phyloP scores from a whole-genome alignment of 1,140 invertebrate genomes.

The Venturia canescens region DNA sequence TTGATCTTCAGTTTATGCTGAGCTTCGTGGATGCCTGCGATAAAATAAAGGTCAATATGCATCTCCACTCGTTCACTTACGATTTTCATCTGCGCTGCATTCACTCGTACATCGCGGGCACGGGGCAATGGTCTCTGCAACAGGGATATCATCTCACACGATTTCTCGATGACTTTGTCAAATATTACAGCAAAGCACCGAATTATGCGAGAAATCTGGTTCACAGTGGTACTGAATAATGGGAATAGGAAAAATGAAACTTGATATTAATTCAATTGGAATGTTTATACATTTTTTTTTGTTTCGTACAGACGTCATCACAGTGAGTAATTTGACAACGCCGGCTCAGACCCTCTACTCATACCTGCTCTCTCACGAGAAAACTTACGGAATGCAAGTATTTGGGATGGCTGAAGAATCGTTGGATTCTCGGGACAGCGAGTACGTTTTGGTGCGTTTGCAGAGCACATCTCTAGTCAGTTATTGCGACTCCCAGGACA shows the following conservation, averaged over 20 bases:
- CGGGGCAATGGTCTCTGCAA: conserved; percentile 79
- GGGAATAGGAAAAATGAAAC: conserved; percentile 14
- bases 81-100: conserved; percentile 90
- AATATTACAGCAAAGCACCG: conserved; percentile 90
- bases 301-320: conserved; percentile 78
- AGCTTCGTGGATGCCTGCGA: conserved; percentile 89
- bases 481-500: conserved; percentile 81
- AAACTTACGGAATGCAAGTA: conserved; percentile 84
- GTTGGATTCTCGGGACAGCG: conserved; percentile 72
- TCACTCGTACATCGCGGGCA: conserved; percentile 83
- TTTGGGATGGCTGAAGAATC: conserved; percentile 81
- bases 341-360: conserved; percentile 84
- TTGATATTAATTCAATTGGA: conserved; percentile 2
- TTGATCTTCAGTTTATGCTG: conserved; percentile 79
- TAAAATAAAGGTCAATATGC: conserved; percentile 85
- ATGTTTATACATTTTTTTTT: not conserved
- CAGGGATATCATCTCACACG: conserved; percentile 86
- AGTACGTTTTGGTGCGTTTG: conserved; percentile 81
- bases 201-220: conserved; percentile 89
- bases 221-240: conserved; percentile 79
- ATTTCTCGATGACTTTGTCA: conserved; percentile 89
- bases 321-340: conserved; percentile 80
- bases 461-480: conserved; percentile 79
- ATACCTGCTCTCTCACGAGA: conserved; percentile 85
- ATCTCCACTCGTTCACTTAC: conserved; percentile 92